Conservation (phyloP, 2,797 vertebrate species). For the Mormyrus hasselquistii region DNA sequence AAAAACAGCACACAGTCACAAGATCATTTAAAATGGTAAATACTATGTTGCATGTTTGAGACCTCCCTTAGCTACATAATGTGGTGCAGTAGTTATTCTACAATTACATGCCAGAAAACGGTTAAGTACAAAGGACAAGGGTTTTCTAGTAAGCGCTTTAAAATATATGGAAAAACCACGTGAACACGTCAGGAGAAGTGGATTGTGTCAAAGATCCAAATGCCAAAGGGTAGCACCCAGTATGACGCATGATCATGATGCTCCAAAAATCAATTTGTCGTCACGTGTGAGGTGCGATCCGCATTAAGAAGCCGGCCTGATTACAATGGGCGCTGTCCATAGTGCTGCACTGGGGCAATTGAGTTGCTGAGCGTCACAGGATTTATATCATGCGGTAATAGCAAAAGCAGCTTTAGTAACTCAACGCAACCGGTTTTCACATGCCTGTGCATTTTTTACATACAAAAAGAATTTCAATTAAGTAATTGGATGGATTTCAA, state of each 20-base stretch:
- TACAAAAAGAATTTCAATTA: slow-evolving; percentile 15
- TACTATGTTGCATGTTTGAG: not conserved
- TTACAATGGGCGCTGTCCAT: slow-evolving; percentile 57
- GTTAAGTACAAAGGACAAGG: not conserved
- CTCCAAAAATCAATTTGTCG: not conserved
- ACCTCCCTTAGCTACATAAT: not conserved
- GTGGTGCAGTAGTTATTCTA: not conserved
- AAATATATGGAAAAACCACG: not conserved
- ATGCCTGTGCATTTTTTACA: not conserved
- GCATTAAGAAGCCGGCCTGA: slow-evolving; percentile 5
- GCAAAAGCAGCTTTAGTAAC: not conserved
- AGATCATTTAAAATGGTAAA: not conserved
- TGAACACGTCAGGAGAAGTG: not conserved
- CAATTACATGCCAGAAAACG: not conserved
- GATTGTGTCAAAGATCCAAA: not conserved
- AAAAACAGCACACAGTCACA: not conserved
- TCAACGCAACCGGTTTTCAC: not conserved
- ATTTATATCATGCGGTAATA: not conserved
- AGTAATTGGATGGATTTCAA: slow-evolving; percentile 15
- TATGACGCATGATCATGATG: not conserved
- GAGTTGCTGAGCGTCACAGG: slow-evolving; percentile 38
- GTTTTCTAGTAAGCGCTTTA: not conserved
- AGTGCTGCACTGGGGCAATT: slow-evolving; percentile 56
- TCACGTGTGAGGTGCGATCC: not conserved
- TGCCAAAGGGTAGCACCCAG: not conserved